Percentiles rank a stretch among this genome's conserved stretches.
These are phyloP conservation scores for Castor canadensis DNA, from an alignment of 2,113 vertebrate species.

Conservation along the genomic window DNA sequence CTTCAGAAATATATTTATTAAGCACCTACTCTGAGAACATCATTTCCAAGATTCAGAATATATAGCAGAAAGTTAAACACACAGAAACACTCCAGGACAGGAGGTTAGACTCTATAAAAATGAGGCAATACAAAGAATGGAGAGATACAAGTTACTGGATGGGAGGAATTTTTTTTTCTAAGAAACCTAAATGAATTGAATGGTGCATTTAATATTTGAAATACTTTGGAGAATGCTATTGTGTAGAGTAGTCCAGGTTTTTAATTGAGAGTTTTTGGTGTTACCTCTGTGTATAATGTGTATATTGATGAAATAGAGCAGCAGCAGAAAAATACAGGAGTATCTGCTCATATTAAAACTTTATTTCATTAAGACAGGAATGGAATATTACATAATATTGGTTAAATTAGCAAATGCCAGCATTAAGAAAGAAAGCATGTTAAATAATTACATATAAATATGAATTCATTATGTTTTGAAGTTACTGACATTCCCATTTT, in stretches of 20 bases:
- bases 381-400: not conserved
- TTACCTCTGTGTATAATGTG: not conserved
- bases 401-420: not conserved
- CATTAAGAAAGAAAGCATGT: not conserved
- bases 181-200: not conserved
- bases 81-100: accelerated
- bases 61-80: not conserved
- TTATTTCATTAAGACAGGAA: not conserved
- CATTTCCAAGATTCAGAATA: not conserved
- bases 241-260: no score
- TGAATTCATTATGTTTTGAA: not conserved
- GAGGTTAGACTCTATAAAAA: not conserved
- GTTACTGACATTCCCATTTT: not conserved
- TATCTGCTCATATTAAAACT: not conserved
- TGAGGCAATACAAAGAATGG: not conserved
- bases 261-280: not conserved
- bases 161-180: not conserved
- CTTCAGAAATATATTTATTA: not conserved
- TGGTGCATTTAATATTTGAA: not conserved
- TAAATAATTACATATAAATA: not conserved
- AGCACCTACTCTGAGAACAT: not conserved
- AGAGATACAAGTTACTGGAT: not conserved
- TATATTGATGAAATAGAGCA: not conserved
- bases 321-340: not conserved
- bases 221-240: not conserved